Base-by-base conservation (phyloP, 2,113 vertebrate species). In the Poicephalus gulielmi region DNA sequence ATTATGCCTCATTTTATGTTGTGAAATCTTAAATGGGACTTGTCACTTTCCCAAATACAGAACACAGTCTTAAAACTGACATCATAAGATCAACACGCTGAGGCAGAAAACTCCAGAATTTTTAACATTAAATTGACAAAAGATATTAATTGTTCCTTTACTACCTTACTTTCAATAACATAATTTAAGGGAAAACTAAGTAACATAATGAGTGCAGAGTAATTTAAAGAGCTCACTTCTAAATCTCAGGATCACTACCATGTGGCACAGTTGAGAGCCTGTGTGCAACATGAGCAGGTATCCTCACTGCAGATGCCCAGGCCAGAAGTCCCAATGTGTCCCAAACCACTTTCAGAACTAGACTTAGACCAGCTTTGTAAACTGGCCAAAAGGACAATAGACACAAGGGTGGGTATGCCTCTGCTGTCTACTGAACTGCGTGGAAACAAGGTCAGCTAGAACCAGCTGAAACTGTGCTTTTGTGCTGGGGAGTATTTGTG, bases 41-140 rank as follows among this genome's bases (percentile, higher is more conserved):
- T 97, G 97, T 97, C 97, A 97, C 95, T 95, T 97, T 95, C 93
- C 94, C 87, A 97, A 96, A 95, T 59, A 91, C 41, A 79, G 94
- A 87, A 97, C 94, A 95, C 76, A 94, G 23, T 47, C 90, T 60
- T 92, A 94, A 91, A 86, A 41, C 49, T 91, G 95, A 93, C 78
- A 77, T 39, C 2, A 1, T 53, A 75, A 75, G 75, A 84, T 94
- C 91, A 94, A 78, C 46, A 91, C 57, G 46, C 27, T 17, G 69
- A 83, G 73, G 53, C 71, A 86, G 49, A 84, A 90, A 76, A 74
- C 84, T 67, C 80, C 75, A 62, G 49, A 84, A 83, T 19, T 83
- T 46, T 60, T 80, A 84, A 93, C 96, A 94, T 43, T 3, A 89
- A 89, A 92, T 88, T 25, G 10, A 83, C 80, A 93, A 84, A 92